Percentiles rank a stretch among this genome's conserved stretches.
These are phyloP conservation scores for Alitta virens DNA, from an alignment of 2,888 invertebrate genomes.

Conservation along the genomic window DNA sequence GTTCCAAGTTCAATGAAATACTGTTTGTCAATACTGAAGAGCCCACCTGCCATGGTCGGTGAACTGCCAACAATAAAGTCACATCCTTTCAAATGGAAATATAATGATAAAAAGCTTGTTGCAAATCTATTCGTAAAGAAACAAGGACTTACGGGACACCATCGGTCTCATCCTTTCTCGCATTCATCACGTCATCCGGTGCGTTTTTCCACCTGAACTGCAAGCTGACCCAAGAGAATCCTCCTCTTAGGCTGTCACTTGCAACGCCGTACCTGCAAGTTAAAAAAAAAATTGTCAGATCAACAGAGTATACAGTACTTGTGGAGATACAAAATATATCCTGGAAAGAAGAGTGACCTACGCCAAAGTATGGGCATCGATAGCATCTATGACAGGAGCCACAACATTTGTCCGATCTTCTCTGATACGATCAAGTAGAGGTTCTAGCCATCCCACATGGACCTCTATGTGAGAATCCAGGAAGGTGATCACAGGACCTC, in stretches of 20 bases:
- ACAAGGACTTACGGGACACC: too few species aligned
- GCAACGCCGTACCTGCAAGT: slow-evolving; percentile 4
- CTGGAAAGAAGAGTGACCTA: too few species aligned
- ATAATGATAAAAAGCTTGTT: too few species aligned
- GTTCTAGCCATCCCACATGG: slow-evolving; percentile 67
- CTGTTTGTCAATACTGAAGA: slow-evolving; percentile 85
- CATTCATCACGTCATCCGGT: background rate
- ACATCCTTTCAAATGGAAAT: too few species aligned
- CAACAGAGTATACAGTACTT: too few species aligned
- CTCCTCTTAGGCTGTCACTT: slow-evolving; percentile 70
- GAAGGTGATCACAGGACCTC: slow-evolving; percentile 86
- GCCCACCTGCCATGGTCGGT: slow-evolving; percentile 95
- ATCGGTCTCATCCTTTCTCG: too few species aligned
- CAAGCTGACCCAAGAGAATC: slow-evolving; percentile 76
- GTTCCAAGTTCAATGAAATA: slow-evolving; percentile 92
- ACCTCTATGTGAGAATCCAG: slow-evolving; percentile 96
- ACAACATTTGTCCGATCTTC: slow-evolving; percentile 66
- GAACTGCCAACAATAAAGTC: too few species aligned
- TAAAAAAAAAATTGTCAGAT: too few species aligned
- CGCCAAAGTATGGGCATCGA: slow-evolving; percentile 70
- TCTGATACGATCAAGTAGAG: slow-evolving; percentile 73
- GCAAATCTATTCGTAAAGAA: too few species aligned
- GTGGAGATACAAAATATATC: too few species aligned
- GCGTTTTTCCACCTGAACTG: slow-evolving; percentile 18
- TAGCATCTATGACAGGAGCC: slow-evolving; percentile 85